phyloP scores from a whole-genome alignment of 2,797 vertebrate genomes.

The Bradypus variegatus region DNA sequence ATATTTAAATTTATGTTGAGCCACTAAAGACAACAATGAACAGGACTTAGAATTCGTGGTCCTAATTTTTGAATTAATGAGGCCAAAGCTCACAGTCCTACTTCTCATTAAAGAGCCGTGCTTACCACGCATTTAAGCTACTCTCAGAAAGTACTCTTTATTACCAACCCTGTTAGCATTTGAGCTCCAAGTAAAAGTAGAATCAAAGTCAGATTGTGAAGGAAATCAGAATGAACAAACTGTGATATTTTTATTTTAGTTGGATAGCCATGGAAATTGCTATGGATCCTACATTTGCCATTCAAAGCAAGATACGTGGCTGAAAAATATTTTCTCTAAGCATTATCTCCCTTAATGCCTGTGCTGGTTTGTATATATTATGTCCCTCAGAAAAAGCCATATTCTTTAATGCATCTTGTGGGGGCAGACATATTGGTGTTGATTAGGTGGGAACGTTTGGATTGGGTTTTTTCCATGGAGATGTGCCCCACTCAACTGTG shows the following conservation, averaged over 20 bases:
- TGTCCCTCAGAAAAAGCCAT: too few relatives aligned
- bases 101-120: neutral
- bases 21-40: neutral
- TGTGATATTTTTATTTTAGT: neutral
- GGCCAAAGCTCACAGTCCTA: neutral
- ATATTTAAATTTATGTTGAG: neutral
- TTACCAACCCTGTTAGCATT: fast-evolving
- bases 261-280: fast-evolving
- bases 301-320: neutral
- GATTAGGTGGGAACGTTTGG: too few relatives aligned
- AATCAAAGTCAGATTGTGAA: neutral
- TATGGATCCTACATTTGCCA: fast-evolving
- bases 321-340: neutral
- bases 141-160: neutral
- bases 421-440: too few relatives aligned
- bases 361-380: too few relatives aligned
- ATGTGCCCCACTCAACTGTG: too few relatives aligned
- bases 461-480: too few relatives aligned
- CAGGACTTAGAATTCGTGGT: neutral
- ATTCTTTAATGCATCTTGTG: too few relatives aligned
- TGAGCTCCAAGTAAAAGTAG: neutral
- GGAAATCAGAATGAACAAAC: neutral
- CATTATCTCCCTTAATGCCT: neutral
- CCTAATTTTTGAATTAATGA: neutral
- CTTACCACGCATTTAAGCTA: fast-evolving